A percentile compares a stretch with the other conserved stretches of the same genome.
phyloP scores from a whole-genome alignment of 2,888 invertebrate genomes.

The Epistrophella euchroma region DNA sequence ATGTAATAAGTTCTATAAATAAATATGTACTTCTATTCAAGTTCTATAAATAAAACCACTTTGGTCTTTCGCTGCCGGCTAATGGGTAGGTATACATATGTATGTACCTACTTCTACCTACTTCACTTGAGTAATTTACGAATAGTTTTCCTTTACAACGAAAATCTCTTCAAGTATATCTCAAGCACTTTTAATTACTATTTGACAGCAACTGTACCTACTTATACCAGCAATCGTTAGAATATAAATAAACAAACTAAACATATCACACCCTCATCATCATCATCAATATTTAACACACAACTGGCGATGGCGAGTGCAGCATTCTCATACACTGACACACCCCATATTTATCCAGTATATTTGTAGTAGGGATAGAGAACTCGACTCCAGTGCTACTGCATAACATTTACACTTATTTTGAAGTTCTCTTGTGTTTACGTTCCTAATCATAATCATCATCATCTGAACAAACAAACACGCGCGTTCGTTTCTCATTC shows the following conservation, averaged over 20 bases:
- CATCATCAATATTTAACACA: conserved; percentile 32
- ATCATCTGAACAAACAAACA: conserved; percentile 62
- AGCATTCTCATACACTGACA: background rate
- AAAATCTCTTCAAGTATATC: conserved; percentile 37
- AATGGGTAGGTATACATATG: background rate
- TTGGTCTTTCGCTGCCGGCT: background rate
- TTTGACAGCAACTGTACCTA: conserved; percentile 65
- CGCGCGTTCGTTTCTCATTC: conserved; percentile 46
- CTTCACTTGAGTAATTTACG: conserved; percentile 15
- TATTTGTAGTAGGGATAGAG: background rate
- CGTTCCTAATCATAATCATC: conserved; percentile 71
- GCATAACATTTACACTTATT: conserved; percentile 26
- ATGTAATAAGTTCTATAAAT: background rate
- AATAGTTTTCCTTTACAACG: background rate
- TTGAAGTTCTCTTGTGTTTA: conserved; percentile 55
- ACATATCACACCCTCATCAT: conserved; percentile 41
- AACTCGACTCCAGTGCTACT: background rate
- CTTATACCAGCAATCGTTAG: conserved; percentile 41
- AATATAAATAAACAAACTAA: conserved; percentile 64
- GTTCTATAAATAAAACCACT: conserved; percentile 19
- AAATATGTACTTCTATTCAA: background rate
- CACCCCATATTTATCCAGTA: conserved; percentile 4
- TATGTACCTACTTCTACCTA: background rate
- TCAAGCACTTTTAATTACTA: conserved; percentile 63
- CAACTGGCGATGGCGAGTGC: conserved; percentile 5